Conservation (phyloP, 1,140 invertebrate genomes). For the Micrasema longulum region DNA sequence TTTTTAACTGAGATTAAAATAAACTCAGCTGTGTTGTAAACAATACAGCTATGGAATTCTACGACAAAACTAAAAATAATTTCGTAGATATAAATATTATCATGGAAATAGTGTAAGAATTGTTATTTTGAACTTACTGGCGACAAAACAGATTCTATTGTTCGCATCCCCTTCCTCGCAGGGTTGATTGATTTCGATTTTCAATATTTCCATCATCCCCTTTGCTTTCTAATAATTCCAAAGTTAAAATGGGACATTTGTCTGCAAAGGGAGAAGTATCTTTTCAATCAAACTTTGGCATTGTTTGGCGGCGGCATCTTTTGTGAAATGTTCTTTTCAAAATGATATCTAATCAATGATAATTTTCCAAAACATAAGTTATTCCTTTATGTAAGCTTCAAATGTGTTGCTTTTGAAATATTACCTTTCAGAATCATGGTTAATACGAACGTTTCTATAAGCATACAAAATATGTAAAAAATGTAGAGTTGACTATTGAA, state of each 20-base stretch:
- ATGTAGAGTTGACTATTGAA: too few relatives aligned
- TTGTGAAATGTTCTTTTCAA: conserved; percentile 7
- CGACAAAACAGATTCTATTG: conserved; percentile 42
- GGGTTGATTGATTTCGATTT: conserved; percentile 54
- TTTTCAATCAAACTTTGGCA: conserved; percentile 36
- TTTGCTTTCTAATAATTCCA: conserved; percentile 41
- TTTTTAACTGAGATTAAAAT: too few relatives aligned
- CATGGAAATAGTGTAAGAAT: neutral
- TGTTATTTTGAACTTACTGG: conserved; percentile 9
- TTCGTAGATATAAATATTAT: too few relatives aligned
- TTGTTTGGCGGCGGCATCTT: conserved; percentile 20
- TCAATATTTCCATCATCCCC: conserved; percentile 50
- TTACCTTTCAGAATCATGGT: too few relatives aligned
- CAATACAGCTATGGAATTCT: too few relatives aligned
- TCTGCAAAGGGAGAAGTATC: conserved; percentile 28
- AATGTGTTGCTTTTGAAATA: too few relatives aligned
- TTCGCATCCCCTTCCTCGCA: conserved; percentile 42
- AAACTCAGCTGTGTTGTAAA: too few relatives aligned
- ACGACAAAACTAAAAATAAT: too few relatives aligned
- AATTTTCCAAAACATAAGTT: too few relatives aligned
- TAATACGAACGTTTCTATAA: too few relatives aligned
- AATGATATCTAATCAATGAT: neutral
- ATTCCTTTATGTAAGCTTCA: too few relatives aligned
- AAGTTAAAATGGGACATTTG: conserved; percentile 36
- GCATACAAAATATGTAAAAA: too few relatives aligned